These are phyloP conservation scores for Hedychridium roseum DNA, from an alignment of 2,888 invertebrate genomes.

Conservation along the genomic window DNA sequence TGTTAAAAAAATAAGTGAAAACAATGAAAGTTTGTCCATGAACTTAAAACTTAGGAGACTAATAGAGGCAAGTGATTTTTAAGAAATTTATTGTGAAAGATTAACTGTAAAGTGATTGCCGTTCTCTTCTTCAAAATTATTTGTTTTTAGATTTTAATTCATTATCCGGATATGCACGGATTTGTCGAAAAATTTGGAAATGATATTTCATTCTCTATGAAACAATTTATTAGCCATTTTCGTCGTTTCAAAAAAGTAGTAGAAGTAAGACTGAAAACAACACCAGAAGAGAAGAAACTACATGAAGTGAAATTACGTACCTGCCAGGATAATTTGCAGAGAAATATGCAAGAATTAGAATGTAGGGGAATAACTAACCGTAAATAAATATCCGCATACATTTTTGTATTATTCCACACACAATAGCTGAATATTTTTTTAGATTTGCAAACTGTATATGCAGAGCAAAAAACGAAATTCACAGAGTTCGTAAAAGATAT, in stretches of 20 bases:
- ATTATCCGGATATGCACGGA: neutral
- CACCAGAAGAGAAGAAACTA: constrained; percentile 18
- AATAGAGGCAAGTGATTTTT: too few species aligned
- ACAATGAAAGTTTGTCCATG: too few species aligned
- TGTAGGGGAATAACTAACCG: constrained; percentile 13
- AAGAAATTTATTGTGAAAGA: too few species aligned
- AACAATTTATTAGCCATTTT: constrained; percentile 10
- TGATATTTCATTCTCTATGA: constrained; percentile 3
- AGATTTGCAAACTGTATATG: neutral
- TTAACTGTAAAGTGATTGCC: too few species aligned
- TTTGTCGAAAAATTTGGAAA: neutral
- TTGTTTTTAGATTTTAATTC: too few species aligned
- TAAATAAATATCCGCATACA: neutral
- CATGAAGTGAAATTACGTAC: constrained; percentile 19
- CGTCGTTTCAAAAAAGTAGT: constrained; percentile 10
- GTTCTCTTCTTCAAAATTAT: too few species aligned
- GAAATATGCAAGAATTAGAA: constrained; percentile 17
- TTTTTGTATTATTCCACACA: neutral
- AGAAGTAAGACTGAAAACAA: constrained; percentile 25
- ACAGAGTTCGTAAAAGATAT: neutral
- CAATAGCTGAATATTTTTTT: neutral
- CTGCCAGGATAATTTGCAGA: constrained; percentile 14
- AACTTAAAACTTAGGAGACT: too few species aligned
- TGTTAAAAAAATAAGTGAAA: neutral
- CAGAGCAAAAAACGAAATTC: neutral